Evolutionary conservation across 2,113 vertebrate species (phyloP).

Genomic region (Xiphophorus hellerii): DNA sequence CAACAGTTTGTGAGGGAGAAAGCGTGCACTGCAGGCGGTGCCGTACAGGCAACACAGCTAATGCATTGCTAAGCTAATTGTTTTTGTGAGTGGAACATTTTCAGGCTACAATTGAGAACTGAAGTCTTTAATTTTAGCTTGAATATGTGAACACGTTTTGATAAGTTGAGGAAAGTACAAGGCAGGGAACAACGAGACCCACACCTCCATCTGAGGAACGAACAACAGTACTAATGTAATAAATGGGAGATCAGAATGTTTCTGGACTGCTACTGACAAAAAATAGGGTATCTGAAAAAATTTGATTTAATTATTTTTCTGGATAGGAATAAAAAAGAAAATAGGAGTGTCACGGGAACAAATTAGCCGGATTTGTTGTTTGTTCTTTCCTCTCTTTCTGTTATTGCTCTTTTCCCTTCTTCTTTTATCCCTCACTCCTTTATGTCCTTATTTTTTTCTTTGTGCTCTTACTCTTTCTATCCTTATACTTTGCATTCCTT

Average conservation of each 20-base stretch:
- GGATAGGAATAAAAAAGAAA: not conserved
- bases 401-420: not conserved
- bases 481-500: not conserved
- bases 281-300: not conserved
- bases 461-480: not conserved
- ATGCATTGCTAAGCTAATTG: conserved; percentile 35
- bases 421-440: not conserved
- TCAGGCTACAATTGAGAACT: not conserved
- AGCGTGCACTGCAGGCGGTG: not conserved
- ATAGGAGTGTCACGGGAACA: not conserved
- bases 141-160: not conserved
- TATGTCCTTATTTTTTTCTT: not conserved
- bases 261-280: not conserved
- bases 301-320: not conserved
- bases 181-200: not conserved
- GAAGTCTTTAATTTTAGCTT: not conserved
- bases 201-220: not conserved
- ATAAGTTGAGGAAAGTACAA: not conserved
- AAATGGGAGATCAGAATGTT: not conserved
- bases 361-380: no score
- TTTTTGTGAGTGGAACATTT: conserved; percentile 22
- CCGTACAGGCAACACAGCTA: not conserved
- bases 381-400: no score
- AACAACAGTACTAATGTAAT: not conserved
- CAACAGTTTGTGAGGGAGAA: conserved; percentile 40